Conservation (phyloP, 2,113 vertebrate species). For the Chunga burmeisteri region DNA sequence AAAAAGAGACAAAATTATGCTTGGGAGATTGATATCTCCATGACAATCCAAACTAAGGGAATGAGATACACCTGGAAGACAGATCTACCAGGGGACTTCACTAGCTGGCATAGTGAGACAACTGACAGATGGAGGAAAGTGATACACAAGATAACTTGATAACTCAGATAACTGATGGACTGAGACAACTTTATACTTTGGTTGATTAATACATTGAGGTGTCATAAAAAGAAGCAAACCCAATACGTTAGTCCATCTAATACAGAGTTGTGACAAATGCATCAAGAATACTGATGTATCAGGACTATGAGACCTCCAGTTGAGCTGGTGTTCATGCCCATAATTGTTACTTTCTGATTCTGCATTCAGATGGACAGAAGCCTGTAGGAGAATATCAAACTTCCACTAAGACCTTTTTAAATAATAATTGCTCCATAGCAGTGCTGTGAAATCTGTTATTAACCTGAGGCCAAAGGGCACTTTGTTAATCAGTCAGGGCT, state of each 20-base stretch:
- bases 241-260: background rate
- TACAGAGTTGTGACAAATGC: background rate
- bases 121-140: background rate
- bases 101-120: background rate
- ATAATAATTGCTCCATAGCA: constrained; percentile 76
- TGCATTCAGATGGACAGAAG: constrained; percentile 66
- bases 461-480: constrained; percentile 78
- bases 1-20: background rate
- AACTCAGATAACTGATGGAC: background rate
- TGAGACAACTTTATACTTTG: background rate
- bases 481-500: constrained; percentile 78
- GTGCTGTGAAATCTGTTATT: constrained; percentile 78
- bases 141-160: background rate
- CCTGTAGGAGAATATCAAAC: constrained; percentile 68
- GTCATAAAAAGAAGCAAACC: background rate
- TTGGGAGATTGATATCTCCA: background rate
- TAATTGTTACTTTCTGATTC: constrained; percentile 59
- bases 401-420: constrained; percentile 72
- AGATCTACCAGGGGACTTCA: background rate
- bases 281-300: background rate
- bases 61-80: background rate
- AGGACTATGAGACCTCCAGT: background rate
- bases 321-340: background rate
- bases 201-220: constrained; percentile 1
- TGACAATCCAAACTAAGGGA: background rate